Percentiles rank a stretch among this genome's conserved stretches.
Evolutionary conservation across 2,797 vertebrate genomes (phyloP).

Genomic region (Gymnocypris eckloni): DNA sequence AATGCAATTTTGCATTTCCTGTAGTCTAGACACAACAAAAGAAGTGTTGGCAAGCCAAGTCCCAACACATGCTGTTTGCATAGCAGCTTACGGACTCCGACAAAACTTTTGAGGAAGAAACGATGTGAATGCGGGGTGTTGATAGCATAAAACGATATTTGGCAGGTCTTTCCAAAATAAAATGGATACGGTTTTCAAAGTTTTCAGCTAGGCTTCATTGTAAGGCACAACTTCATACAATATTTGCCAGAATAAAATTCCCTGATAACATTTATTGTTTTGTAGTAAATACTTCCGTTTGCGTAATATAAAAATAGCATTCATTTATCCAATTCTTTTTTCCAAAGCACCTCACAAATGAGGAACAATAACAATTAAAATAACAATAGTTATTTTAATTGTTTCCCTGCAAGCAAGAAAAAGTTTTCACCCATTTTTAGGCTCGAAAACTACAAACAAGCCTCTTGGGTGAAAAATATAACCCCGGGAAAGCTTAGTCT

Average conservation of each 20-base stretch:
- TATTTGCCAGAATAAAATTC: not conserved
- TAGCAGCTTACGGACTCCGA: constrained; percentile 41
- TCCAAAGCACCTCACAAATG: not conserved
- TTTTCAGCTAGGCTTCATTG: not conserved
- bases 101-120: constrained; percentile 44
- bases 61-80: constrained; percentile 57
- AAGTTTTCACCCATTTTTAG: constrained; percentile 58
- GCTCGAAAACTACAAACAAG: constrained; percentile 63
- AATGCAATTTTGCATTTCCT: constrained; percentile 79
- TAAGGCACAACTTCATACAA: not conserved
- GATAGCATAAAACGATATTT: not conserved
- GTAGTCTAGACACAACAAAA: constrained; percentile 78
- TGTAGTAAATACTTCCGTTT: not conserved
- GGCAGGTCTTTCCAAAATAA: not conserved
- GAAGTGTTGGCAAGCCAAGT: constrained; percentile 54
- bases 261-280: not conserved
- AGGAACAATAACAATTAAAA: no score
- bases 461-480: constrained; percentile 78
- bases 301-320: not conserved
- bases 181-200: not conserved
- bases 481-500: constrained; percentile 89
- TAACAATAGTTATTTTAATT: constrained; percentile 4
- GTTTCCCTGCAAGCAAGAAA: constrained; percentile 27
- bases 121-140: not conserved
- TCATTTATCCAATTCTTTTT: not conserved